Evolutionary conservation across 2,113 vertebrate genomes (phyloP), one percentile per base, ranked within the genome.

Genomic region (Bufo gargarizans): DNA sequence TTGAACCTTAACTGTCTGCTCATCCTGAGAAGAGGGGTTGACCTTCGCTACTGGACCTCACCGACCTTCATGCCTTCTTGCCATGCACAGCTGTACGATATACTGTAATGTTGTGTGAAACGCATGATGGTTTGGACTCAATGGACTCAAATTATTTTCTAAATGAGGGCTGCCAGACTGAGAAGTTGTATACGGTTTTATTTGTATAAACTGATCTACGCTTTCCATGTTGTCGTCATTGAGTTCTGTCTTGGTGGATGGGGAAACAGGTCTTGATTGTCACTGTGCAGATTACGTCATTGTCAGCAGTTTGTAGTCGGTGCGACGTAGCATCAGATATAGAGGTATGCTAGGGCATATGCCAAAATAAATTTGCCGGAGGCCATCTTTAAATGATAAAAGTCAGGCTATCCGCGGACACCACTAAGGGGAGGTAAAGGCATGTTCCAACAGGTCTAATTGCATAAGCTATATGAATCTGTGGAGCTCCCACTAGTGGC

Each of bases 161-260:
- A 67, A 65, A 71, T 65, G 82, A 84, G 63, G 82, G 82, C 82
- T 84, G 82, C 82, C 63, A 65, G 81, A 69, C n/a, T 71, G 67
- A 84, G 47, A 33, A 71, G 82, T 69, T 84, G 82, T 84, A 84
- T 84, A 84, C 82, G 65, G 82, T 72, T 88, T 76, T 83, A 83
- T 83, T 83, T 88, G 86, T 83, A 88, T 88, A 88, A 82, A 83
- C 74, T 76, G 71, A 77, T 58, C 86, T 83, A 82, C 80, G 45
- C 71, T 88, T 83, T 80, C 77, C 14, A 33, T 17, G 50, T 16
- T 78, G 47, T 86, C 49, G 13, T 19, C 59, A 13, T 61, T 65
- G 72, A 45, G 10, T 80, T 78, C 47, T 65, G 11, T 74, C 43
- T 4, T 22, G 22, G 4, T 43, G 11, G 33, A 11, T 2, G 20